Evolutionary conservation across 2,888 invertebrate genomes (phyloP).

Genomic region (Drosophila peninsularis): DNA sequence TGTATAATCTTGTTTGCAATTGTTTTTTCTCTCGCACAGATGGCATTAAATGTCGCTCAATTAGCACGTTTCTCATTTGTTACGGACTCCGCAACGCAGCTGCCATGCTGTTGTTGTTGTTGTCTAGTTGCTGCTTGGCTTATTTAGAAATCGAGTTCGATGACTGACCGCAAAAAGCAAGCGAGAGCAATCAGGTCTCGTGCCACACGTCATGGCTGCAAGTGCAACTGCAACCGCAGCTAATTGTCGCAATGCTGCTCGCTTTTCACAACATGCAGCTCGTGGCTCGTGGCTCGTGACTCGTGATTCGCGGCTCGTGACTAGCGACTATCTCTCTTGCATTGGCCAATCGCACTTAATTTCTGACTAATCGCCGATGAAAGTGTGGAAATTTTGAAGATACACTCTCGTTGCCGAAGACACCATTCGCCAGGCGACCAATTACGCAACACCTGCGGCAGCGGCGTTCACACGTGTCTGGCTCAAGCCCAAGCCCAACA

Average conservation of each 20-base stretch:
- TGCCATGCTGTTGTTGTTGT: slow-evolving; percentile 11
- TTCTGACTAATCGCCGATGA: slow-evolving; percentile 32
- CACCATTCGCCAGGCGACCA: slow-evolving; percentile 10
- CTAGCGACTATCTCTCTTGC: slow-evolving; percentile 34
- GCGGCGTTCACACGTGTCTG: slow-evolving; percentile 4
- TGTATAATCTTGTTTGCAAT: not conserved
- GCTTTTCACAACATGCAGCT: slow-evolving; percentile 9
- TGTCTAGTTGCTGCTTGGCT: slow-evolving; percentile 32
- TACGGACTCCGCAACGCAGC: not conserved
- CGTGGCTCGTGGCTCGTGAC: slow-evolving; percentile 36
- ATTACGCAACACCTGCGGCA: not conserved
- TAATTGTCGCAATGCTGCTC: slow-evolving; percentile 28
- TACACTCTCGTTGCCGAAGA: slow-evolving; percentile 14
- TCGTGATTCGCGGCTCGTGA: slow-evolving; percentile 35
- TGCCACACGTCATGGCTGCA: slow-evolving; percentile 48
- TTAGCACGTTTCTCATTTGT: slow-evolving; percentile 67
- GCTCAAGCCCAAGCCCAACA: not conserved
- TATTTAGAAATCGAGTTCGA: slow-evolving; percentile 30
- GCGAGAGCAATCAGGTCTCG: slow-evolving; percentile 22
- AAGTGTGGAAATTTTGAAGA: slow-evolving; percentile 46
- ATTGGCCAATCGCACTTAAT: slow-evolving; percentile 45
- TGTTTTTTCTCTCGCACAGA: slow-evolving; percentile 6
- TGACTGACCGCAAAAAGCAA: slow-evolving; percentile 20
- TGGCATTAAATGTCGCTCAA: slow-evolving; percentile 32
- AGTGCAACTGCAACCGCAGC: slow-evolving; percentile 37